phyloP scores from a whole-genome alignment of 2,113 vertebrate species.

The Panthera uncia region DNA sequence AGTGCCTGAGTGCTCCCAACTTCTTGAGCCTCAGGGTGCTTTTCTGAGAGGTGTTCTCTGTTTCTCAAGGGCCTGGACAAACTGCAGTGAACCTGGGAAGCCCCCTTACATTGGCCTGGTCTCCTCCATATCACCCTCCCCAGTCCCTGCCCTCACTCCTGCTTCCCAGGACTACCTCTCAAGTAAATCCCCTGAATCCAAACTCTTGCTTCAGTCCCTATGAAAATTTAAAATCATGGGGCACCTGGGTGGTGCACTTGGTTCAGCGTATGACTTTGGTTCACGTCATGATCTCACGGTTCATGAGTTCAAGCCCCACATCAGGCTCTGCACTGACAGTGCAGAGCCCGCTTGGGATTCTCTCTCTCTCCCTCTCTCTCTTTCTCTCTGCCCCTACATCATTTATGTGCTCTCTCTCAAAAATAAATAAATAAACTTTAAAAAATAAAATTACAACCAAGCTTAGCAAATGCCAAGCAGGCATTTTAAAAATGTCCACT shows the following conservation, averaged over 20 bases:
- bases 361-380: too few species aligned
- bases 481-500: neutral
- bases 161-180: neutral
- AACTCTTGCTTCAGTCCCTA: neutral
- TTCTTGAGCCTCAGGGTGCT: neutral
- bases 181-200: neutral
- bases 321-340: too few species aligned
- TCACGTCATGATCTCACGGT: too few species aligned
- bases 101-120: accelerated
- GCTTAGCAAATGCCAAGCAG: neutral
- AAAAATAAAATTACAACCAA: neutral
- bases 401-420: too few species aligned
- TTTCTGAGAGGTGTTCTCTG: neutral
- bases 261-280: too few species aligned
- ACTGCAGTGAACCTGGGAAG: neutral
- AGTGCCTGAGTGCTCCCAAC: too few species aligned
- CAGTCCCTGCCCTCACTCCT: neutral
- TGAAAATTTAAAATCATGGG: too few species aligned
- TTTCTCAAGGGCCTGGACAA: neutral
- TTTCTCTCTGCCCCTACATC: too few species aligned
- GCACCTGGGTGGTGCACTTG: too few species aligned
- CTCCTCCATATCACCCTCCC: neutral
- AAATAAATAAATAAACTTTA: too few species aligned
- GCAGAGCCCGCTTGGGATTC: too few species aligned
- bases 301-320: too few species aligned